Conservation (phyloP, 2,888 invertebrate genomes). For the Folsomia manolachei region DNA sequence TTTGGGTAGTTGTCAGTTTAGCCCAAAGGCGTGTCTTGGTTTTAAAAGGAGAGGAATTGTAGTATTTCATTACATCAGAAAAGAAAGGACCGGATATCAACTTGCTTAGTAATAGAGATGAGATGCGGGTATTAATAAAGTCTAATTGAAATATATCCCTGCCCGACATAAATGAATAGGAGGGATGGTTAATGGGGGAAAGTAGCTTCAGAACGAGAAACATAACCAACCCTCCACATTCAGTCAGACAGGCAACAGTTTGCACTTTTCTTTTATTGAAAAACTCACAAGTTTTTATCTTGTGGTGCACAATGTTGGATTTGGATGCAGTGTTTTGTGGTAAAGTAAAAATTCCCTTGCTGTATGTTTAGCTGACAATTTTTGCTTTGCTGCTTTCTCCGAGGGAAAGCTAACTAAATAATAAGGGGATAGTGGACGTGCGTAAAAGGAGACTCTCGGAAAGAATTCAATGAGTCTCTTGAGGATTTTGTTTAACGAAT, state of each 20-base stretch:
- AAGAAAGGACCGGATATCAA: no score
- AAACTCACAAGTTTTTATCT: no score
- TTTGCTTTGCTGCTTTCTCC: neutral
- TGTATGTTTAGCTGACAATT: neutral
- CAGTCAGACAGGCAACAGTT: neutral
- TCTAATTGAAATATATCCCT: slow-evolving; percentile 16
- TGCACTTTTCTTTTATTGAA: neutral
- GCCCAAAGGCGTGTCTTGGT: neutral
- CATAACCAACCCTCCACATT: neutral
- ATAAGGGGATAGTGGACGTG: neutral
- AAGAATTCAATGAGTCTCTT: slow-evolving; percentile 34
- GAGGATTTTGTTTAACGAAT: slow-evolving; percentile 35
- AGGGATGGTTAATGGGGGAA: slow-evolving; percentile 3
- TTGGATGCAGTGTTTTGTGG: neutral
- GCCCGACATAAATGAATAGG: neutral
- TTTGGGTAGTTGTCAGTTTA: no score
- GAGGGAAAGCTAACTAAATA: neutral
- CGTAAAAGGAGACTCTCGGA: no score
- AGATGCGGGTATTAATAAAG: slow-evolving; percentile 12
- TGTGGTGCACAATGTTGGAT: no score
- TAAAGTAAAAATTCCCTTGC: neutral
- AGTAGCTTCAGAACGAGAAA: neutral
- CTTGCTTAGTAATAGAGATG: neutral
- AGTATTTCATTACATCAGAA: neutral
- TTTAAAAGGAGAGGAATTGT: neutral